Percentiles rank a stretch among this genome's conserved stretches.
Conservation (phyloP, 1,140 invertebrate genomes). For the roundworm (Caenorhabditis elegans) region WBcel235 BX284606.5:10085501-10086000, state of each 20-base stretch:
- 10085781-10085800: slow-evolving; percentile 97
- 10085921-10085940: not conserved
- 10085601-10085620: slow-evolving; percentile 94
- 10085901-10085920: not conserved
- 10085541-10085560: slow-evolving; percentile 93
- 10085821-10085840: not conserved
- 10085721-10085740: slow-evolving; percentile 97
- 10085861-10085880: not conserved
- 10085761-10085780: slow-evolving; percentile 79
- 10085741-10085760: slow-evolving; percentile 85
- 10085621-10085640: slow-evolving; percentile 96
- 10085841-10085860: not conserved
- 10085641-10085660: slow-evolving; percentile 96
- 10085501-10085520: slow-evolving; percentile 85
- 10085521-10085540: slow-evolving; percentile 94
- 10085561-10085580: slow-evolving; percentile 78
- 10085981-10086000: not conserved
- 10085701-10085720: slow-evolving; percentile 93
- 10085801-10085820: not conserved
- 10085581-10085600: slow-evolving; percentile 82
- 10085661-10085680: slow-evolving; percentile 94
- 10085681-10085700: slow-evolving; percentile 99
- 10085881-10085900: not conserved
- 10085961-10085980: slow-evolving; percentile 2
- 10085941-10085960: slow-evolving; percentile 14